Conservation (phyloP, 1,140 invertebrate genomes). For the Platorchestia sp. region DNA sequence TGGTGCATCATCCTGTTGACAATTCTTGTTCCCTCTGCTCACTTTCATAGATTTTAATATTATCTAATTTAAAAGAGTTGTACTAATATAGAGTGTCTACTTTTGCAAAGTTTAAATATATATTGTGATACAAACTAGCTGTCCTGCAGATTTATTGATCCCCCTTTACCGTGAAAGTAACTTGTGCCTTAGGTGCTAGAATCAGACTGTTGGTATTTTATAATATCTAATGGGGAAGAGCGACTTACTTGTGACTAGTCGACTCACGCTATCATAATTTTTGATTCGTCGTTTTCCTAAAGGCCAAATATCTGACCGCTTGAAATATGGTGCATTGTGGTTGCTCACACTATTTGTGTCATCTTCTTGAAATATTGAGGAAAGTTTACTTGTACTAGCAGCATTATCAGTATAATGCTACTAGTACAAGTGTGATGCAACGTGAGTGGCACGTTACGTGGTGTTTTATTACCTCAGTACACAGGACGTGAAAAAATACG, state of each 20-base stretch:
- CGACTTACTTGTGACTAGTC: neutral
- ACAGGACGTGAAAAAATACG: too few species aligned
- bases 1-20: neutral
- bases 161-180: neutral
- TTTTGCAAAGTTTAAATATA: neutral
- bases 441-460: too few species aligned
- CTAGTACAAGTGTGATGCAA: neutral
- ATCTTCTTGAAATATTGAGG: neutral
- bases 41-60: neutral
- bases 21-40: neutral
- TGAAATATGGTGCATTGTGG: too few species aligned
- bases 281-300: too few species aligned
- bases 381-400: neutral
- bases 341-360: neutral
- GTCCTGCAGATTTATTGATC: neutral
- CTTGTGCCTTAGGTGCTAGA: too few species aligned
- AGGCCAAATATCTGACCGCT: too few species aligned
- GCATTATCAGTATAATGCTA: too few species aligned
- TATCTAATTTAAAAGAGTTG: neutral
- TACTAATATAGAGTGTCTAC: neutral
- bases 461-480: too few species aligned
- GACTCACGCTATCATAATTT: neutral
- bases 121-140: neutral
- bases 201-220: neutral
- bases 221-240: neutral